These are phyloP conservation scores for Pocillopora meandrina DNA, from an alignment of 92 coral and sea anemone species.

Conservation along the genomic window DNA sequence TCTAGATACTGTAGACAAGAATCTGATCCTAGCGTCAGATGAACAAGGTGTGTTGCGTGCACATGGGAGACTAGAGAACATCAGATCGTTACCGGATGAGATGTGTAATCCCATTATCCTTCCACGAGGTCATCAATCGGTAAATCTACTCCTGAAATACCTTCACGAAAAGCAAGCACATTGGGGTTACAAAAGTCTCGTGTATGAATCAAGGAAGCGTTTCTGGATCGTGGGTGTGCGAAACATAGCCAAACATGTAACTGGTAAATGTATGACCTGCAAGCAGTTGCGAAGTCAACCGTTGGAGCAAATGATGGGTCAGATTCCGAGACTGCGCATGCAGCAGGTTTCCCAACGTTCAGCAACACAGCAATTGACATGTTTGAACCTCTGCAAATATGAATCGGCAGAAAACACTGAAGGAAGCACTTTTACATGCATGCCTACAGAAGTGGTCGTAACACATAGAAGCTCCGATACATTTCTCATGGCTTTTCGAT, in stretches of 20 bases:
- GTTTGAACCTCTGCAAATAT: constrained; percentile 71
- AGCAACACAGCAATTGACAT: constrained; percentile 69
- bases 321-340: constrained; percentile 65
- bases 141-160: constrained; percentile 38
- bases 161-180: constrained; percentile 49
- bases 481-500: constrained; percentile 63
- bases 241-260: constrained; percentile 44
- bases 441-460: constrained; percentile 59
- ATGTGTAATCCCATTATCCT: constrained; percentile 22
- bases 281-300: constrained; percentile 57
- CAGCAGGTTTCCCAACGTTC: constrained; percentile 55
- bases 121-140: not conserved
- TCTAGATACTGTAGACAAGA: constrained; percentile 37
- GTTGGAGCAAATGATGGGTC: constrained; percentile 63
- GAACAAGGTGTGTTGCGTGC: constrained; percentile 61
- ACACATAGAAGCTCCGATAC: constrained; percentile 63
- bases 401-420: constrained; percentile 57
- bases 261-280: constrained; percentile 59
- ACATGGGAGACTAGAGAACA: constrained; percentile 63
- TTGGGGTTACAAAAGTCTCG: constrained; percentile 61
- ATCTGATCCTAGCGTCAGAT: constrained; percentile 40
- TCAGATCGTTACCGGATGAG: too few species aligned
- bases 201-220: constrained; percentile 56
- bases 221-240: constrained; percentile 67
- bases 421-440: constrained; percentile 68